These are phyloP conservation scores for Brenthis hecate DNA, from an alignment of 2,888 invertebrate species.

Conservation along the genomic window DNA sequence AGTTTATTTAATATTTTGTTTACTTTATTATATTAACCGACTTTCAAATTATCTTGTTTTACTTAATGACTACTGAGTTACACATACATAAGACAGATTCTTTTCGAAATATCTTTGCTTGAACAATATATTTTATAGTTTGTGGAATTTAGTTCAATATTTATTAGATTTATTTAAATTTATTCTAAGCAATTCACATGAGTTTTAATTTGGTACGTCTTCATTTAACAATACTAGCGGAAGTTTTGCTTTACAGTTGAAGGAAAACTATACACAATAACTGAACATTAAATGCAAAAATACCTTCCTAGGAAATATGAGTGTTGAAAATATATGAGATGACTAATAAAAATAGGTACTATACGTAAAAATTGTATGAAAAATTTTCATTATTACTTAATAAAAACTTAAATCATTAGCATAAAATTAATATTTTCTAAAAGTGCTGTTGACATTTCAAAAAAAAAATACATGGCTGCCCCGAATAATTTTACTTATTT, in stretches of 20 bases:
- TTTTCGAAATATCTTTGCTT: constrained; percentile 1
- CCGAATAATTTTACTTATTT: constrained; percentile 39
- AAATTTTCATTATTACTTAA: constrained; percentile 12
- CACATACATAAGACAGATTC: constrained; percentile 5
- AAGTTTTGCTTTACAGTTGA: not conserved
- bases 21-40: constrained; percentile 30
- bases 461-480: constrained; percentile 28
- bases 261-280: not conserved
- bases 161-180: not conserved
- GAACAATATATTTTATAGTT: too few relatives aligned
- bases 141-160: too few relatives aligned
- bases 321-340: too few relatives aligned
- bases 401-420: constrained; percentile 29
- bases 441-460: constrained; percentile 26
- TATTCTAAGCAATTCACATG: not conserved
- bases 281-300: not conserved
- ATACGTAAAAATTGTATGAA: constrained; percentile 20
- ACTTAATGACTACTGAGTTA: constrained; percentile 25
- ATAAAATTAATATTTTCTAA: constrained; percentile 30
- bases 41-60: constrained; percentile 25
- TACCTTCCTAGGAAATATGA: not conserved
- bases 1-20: constrained; percentile 36
- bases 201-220: not conserved
- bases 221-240: not conserved
- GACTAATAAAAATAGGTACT: constrained; percentile 12